Conservation (phyloP, 2,888 invertebrate genomes). For the Cosmorhoe ocellata region DNA sequence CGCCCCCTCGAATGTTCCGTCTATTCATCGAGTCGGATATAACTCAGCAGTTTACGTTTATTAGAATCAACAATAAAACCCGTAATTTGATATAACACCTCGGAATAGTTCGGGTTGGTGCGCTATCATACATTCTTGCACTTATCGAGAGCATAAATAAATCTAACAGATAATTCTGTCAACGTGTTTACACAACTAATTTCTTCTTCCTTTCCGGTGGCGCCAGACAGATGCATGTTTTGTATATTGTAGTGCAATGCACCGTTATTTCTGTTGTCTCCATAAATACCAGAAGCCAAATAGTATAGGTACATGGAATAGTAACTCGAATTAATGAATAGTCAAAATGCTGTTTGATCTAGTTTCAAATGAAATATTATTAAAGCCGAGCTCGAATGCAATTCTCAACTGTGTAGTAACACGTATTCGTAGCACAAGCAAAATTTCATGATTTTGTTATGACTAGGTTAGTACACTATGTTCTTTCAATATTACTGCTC, state of each 20-base stretch:
- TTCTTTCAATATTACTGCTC: constrained; percentile 20
- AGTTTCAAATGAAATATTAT: too few relatives aligned
- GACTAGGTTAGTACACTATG: constrained; percentile 3
- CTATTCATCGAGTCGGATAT: constrained; percentile 32
- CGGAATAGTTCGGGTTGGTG: constrained; percentile 30
- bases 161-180: constrained; percentile 47
- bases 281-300: neutral
- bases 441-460: constrained; percentile 11
- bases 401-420: neutral
- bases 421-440: too few relatives aligned
- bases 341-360: too few relatives aligned
- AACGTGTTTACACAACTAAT: constrained; percentile 46
- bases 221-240: constrained; percentile 35
- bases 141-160: constrained; percentile 55
- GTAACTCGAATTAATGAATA: too few relatives aligned
- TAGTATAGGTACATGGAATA: too few relatives aligned
- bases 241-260: constrained; percentile 22
- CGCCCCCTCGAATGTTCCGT: constrained; percentile 29
- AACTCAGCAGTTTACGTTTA: constrained; percentile 18
- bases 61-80: constrained; percentile 25
- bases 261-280: constrained; percentile 20
- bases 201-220: constrained; percentile 46
- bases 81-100: constrained; percentile 29
- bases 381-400: too few relatives aligned
- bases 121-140: constrained; percentile 41